These are phyloP conservation scores for Deroplatys truncata DNA, from an alignment of 2,888 invertebrate species.

Conservation along the genomic window DNA sequence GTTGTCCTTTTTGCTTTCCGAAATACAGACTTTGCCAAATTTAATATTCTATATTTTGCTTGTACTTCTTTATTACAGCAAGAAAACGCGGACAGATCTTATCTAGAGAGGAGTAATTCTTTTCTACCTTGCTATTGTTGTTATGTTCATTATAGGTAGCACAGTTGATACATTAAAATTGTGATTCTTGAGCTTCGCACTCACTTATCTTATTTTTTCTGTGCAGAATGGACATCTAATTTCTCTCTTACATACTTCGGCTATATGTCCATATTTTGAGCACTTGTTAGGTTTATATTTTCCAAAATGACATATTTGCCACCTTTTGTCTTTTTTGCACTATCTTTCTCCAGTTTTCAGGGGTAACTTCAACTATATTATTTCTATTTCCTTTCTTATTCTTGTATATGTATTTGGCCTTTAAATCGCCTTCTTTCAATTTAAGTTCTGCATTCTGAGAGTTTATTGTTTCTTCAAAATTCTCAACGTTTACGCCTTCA, in stretches of 20 bases:
- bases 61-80: not conserved
- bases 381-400: not conserved
- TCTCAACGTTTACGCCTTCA: not conserved
- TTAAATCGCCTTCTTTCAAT: not conserved
- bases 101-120: not conserved
- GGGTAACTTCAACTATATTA: too few species aligned
- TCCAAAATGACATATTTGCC: not conserved
- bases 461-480: not conserved
- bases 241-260: not conserved
- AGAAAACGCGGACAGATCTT: not conserved
- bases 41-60: not conserved
- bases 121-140: too few species aligned
- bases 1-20: too few species aligned
- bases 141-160: not conserved
- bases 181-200: not conserved
- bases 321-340: not conserved
- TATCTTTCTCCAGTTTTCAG: too few species aligned
- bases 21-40: not conserved
- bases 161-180: not conserved
- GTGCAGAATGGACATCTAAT: not conserved
- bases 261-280: not conserved
- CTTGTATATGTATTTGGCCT: not conserved
- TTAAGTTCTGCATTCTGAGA: not conserved
- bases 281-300: not conserved
- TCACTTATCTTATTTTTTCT: not conserved